Conservation (phyloP, 2,113 vertebrate species). For the Hepsetus odoe region DNA sequence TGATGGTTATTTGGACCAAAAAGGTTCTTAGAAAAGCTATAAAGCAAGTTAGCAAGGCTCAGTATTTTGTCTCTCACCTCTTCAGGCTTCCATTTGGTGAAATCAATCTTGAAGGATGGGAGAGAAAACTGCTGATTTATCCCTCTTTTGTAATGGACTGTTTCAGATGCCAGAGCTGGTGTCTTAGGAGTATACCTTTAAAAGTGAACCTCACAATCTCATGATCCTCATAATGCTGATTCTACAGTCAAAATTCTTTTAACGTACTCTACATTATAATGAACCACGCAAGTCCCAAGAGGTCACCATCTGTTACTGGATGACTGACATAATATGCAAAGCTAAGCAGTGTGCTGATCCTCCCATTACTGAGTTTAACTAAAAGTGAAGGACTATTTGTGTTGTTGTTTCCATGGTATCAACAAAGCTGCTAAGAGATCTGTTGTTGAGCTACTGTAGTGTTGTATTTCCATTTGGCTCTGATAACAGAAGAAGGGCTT, state of each 20-base stretch:
- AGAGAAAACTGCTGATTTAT: constrained; percentile 97
- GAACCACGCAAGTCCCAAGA: background rate
- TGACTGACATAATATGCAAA: background rate
- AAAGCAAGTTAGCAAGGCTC: background rate
- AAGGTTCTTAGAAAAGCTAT: background rate
- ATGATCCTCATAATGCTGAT: background rate
- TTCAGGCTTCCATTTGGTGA: constrained; percentile 95
- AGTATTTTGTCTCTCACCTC: constrained; percentile 79
- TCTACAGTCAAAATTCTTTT: background rate
- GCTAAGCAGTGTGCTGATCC: background rate
- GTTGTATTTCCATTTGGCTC: constrained; percentile 35
- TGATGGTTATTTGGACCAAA: too few species aligned
- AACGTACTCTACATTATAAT: background rate
- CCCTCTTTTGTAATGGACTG: constrained; percentile 94
- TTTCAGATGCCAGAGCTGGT: constrained; percentile 87
- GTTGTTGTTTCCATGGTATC: constrained; percentile 2
- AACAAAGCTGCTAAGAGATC: background rate
- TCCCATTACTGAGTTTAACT: background rate
- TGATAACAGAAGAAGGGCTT: background rate
- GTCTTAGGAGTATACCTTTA: constrained; percentile 91
- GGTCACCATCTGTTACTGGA: background rate
- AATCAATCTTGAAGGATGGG: constrained; percentile 96
- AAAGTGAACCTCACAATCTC: background rate
- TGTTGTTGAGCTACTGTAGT: constrained; percentile 15
- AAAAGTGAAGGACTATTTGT: background rate